Evolutionary conservation across 2,797 vertebrate species (phyloP).

Genomic region (Myoxocephalus aenaeus): DNA sequence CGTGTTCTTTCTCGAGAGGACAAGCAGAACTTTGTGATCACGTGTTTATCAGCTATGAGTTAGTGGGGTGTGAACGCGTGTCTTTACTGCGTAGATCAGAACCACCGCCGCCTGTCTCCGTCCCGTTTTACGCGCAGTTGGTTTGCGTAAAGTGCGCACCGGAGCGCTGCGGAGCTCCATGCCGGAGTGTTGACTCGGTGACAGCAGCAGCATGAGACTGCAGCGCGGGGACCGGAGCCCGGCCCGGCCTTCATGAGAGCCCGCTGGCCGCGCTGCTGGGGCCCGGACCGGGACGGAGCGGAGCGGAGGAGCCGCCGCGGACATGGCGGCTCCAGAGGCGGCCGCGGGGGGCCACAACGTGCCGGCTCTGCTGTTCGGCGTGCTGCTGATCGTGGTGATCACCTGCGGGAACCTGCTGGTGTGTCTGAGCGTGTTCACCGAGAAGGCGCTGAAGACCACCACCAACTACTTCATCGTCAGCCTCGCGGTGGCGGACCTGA

Average conservation of each 20-base stretch:
- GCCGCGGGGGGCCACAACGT: conserved; percentile 75
- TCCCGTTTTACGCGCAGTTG: conserved; percentile 21
- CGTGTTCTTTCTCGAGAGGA: not conserved
- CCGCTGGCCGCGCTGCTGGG: conserved; percentile 53
- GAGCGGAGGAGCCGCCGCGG: conserved; percentile 65
- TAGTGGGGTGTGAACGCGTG: not conserved
- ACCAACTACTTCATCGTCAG: conserved; percentile 98
- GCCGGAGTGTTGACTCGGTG: conserved; percentile 17
- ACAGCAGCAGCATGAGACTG: conserved; percentile 19
- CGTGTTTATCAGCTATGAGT: not conserved
- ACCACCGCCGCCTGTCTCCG: not conserved
- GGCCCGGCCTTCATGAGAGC: conserved; percentile 70
- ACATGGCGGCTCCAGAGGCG: conserved; percentile 12
- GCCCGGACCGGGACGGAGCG: conserved; percentile 55
- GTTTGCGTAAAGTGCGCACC: conserved; percentile 52
- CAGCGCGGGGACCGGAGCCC: conserved; percentile 38
- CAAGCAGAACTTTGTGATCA: not conserved
- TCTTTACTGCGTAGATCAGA: not conserved
- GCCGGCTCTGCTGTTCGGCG: conserved; percentile 86
- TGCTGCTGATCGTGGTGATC: conserved; percentile 89
- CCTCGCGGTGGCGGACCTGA: conserved; percentile 92
- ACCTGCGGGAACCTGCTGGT: conserved; percentile 93
- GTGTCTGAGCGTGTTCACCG: conserved; percentile 92
- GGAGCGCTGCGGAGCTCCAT: conserved; percentile 31
- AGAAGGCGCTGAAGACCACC: conserved; percentile 94